Percentiles rank a stretch among this genome's conserved stretches.
Evolutionary conservation across 1,140 invertebrate genomes (phyloP).

Genomic region (Bilobella aurantiaca): DNA sequence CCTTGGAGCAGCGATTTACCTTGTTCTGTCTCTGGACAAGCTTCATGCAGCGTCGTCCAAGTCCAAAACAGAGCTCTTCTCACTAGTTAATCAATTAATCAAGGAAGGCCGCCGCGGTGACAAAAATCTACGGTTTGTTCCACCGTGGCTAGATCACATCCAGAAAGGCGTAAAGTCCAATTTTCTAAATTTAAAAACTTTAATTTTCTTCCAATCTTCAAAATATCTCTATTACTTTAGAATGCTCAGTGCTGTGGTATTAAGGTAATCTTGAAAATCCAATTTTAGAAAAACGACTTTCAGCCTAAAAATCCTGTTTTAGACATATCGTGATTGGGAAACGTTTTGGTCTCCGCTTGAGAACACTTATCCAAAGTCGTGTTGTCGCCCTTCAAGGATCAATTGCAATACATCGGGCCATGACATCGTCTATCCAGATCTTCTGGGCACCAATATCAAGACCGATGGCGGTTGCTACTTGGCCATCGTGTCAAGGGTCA

Average conservation of each 20-base stretch:
- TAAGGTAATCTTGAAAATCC: too few species aligned
- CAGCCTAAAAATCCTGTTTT: too few species aligned
- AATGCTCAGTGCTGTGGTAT: not conserved
- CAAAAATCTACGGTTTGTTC: not conserved
- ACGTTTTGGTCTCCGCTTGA: not conserved
- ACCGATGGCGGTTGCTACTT: not conserved
- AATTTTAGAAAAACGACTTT: too few species aligned
- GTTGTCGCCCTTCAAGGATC: not conserved
- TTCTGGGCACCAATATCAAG: not conserved
- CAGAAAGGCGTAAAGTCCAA: not conserved
- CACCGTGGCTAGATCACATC: not conserved
- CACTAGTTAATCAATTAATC: not conserved
- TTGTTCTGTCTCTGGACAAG: not conserved
- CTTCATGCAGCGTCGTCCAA: not conserved
- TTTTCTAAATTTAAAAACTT: not conserved
- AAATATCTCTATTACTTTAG: not conserved
- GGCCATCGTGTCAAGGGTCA: not conserved
- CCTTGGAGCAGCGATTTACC: not conserved
- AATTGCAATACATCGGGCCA: not conserved
- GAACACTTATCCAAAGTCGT: not conserved
- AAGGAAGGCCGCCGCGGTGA: not conserved
- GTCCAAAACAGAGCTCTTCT: not conserved
- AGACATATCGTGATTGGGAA: not conserved
- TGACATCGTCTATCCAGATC: not conserved
- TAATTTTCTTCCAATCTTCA: not conserved